Base-by-base conservation (phyloP, 2,888 invertebrate species). In the Cecidostiba fungosa region DNA sequence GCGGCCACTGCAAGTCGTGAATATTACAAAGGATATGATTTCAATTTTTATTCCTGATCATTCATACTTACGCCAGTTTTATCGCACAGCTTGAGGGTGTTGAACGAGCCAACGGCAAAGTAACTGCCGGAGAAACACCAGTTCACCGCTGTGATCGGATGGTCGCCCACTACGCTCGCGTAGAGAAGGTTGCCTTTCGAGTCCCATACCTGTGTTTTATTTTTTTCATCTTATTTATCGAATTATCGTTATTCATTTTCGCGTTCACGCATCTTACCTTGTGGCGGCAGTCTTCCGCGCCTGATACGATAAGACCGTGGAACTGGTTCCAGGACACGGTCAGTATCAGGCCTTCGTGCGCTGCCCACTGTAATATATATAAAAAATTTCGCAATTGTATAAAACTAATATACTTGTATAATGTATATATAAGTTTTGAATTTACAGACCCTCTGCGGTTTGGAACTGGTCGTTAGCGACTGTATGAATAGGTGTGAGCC, bases 261-360 rank as follows among this genome's bases (percentile, higher is more conserved):
- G 62, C 26, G 12, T 69, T 69, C 23, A 0, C 12, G 8, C 14
- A 12, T 10, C 26, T 62, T 90, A 97, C 97, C 95, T 97, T 97
- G 88, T 97, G 97, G 89, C 95, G 95, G 88, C 98, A 98, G 93
- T 99, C 99, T 94, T 99, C 99, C 77, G 98, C 98, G 0, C 99
- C 99, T 4, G 99, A 99, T 19, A 98, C 96, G 39, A 99, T 96
- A 10, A 99, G 94, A 88, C 98, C 97, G 89, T 98, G 98, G 88
- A 97, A 97, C 0, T 97, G 96, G 93, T 99, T 99, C 99, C 99
- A 99, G 89, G 98, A 97, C 0, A 98, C 95, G 88, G 98, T 97
- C 85, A 99, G 94, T 85, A 99, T 97, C 1, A 99, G 94, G 1
- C 98, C 98, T 89, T 99, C 99, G 91, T 99, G 99, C 5, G 98